Conservation (phyloP, 2,113 vertebrate species). For the Psilopogon haemacephalus region DNA sequence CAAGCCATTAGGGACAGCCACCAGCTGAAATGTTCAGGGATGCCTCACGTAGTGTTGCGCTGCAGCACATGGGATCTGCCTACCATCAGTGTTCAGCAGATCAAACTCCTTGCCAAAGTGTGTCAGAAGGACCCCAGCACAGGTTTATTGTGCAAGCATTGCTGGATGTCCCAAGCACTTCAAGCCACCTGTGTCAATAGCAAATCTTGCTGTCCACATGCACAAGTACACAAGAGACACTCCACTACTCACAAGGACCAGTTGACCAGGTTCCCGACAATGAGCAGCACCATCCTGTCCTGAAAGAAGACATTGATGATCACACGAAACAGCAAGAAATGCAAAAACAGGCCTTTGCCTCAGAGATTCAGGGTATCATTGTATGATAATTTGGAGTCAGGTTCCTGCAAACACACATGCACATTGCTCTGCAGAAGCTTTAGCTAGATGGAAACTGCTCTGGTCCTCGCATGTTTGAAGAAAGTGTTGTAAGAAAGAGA, state of each 20-base stretch:
- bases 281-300: constrained; percentile 84
- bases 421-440: not conserved
- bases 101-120: not conserved
- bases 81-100: not conserved
- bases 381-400: not conserved
- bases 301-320: constrained; percentile 36
- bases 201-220: not conserved
- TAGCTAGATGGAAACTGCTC: not conserved
- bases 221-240: not conserved
- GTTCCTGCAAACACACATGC: not conserved
- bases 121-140: not conserved
- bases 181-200: not conserved
- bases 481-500: not conserved
- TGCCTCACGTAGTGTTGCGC: not conserved
- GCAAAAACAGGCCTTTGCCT: not conserved
- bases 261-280: constrained; percentile 81
- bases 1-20: accelerated
- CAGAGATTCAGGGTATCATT: not conserved
- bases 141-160: not conserved
- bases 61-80: not conserved
- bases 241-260: constrained; percentile 81
- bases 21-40: accelerated
- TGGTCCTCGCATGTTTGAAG: not conserved
- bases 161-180: not conserved
- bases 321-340: not conserved